A percentile compares a stretch with the other conserved stretches of the same genome.
phyloP scores from a whole-genome alignment of 2,797 vertebrate genomes.

The Lithobates pipiens region DNA sequence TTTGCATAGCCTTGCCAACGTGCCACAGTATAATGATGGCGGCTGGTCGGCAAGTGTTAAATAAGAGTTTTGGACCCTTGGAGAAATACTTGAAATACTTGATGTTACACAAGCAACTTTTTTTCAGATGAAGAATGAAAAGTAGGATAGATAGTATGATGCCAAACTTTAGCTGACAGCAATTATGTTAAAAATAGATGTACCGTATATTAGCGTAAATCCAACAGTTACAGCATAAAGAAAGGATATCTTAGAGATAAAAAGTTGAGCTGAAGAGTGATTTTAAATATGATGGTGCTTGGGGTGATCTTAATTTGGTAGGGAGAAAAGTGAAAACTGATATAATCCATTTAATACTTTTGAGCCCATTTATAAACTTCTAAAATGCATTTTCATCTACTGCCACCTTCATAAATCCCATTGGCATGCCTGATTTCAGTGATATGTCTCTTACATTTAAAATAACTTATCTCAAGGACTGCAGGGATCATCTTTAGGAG shows the following conservation, averaged over 20 bases:
- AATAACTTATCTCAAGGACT: constrained; percentile 21
- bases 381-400: constrained; percentile 1
- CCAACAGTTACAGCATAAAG: not conserved
- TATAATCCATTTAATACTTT: not conserved
- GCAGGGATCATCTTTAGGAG: constrained; percentile 10
- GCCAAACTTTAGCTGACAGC: not conserved
- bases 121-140: not conserved
- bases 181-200: not conserved
- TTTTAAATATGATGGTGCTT: constrained; percentile 14
- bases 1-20: too few relatives aligned
- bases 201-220: not conserved
- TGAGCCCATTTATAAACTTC: not conserved
- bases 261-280: not conserved
- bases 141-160: not conserved
- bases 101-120: not conserved
- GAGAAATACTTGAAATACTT: too few relatives aligned
- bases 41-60: too few relatives aligned
- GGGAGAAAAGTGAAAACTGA: not conserved
- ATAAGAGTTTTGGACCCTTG: too few relatives aligned
- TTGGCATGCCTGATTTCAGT: not conserved
- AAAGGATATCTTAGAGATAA: not conserved
- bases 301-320: not conserved
- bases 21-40: too few relatives aligned
- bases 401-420: not conserved
- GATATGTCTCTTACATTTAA: constrained; percentile 17